Base-by-base conservation (phyloP, 2,797 vertebrate genomes). In the Sylvilagus floridanus region DNA sequence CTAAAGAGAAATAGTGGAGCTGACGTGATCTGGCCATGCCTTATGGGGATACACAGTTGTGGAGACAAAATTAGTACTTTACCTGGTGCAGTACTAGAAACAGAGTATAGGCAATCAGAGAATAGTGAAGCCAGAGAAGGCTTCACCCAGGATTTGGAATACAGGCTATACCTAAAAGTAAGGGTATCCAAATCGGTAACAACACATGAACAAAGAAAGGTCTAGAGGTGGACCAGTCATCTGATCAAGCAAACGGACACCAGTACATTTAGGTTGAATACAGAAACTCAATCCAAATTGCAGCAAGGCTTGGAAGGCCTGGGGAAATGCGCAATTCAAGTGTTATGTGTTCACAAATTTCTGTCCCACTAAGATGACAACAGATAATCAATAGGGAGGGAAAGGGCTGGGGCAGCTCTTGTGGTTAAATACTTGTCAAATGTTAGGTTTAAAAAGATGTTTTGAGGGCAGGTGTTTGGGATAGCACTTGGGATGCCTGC, bases 341-440 rank as follows among this genome's bases (percentile, higher is more conserved):
- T 75, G 22, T 84, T 91, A 37, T 32, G 10, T 68, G 26, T 71
- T 95, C 78, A 92, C 6, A 87, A 91, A 81, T 93, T 94, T 87
- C 71, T 81, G 28, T 79, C 50, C 77, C 94, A 72, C 11, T 28
- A 57, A 76, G 9, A 60, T 84, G 47, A 57, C 37, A 88, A 84
- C 3, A 89, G 35, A 89, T 78, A 57, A 78, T 82, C 30, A 84
- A 12, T 8, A 52, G 11, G 11, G 1, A 21, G 6, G 0, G 7
- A 0, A 35, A 42, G 66, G 7, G 7, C 22, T 7, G 3, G 57
- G 17, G 32, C 79, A 22, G 8, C 9, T 22, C n/a, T 83, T 75
- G 14, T 82, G 30, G 69, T 83, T 90, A 92, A 86, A 81, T 88
- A 86, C 57, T 88, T 95, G 42, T 73, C 50, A 84, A 92, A 65